Conservation (phyloP, 1,140 invertebrate species). For the Trachymyrmex cornetzi region DNA sequence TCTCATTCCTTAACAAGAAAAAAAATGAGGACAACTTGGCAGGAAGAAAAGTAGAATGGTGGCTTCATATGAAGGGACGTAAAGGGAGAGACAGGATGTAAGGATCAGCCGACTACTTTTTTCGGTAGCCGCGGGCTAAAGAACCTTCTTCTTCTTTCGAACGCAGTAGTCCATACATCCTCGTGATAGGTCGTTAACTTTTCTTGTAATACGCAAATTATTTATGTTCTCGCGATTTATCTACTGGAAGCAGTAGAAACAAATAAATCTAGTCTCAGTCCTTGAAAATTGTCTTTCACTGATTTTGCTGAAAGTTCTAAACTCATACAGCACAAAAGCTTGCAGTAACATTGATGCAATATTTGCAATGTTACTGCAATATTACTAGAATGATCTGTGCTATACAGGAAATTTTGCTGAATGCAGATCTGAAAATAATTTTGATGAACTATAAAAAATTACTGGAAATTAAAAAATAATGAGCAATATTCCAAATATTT, state of each 20-base stretch:
- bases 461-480: too few species aligned
- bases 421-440: too few species aligned
- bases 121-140: conserved; percentile 43
- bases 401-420: too few species aligned
- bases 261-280: neutral
- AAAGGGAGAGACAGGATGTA: neutral
- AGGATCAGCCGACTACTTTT: conserved; percentile 39
- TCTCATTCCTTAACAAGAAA: neutral
- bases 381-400: too few species aligned
- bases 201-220: neutral
- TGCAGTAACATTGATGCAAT: too few species aligned
- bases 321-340: too few species aligned
- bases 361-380: too few species aligned
- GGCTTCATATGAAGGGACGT: neutral
- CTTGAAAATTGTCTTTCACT: neutral
- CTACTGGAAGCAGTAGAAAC: neutral
- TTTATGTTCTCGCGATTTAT: neutral
- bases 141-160: neutral
- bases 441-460: too few species aligned
- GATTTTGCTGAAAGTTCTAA: too few species aligned
- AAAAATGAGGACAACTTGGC: conserved; percentile 15
- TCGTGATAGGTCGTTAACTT: conserved; percentile 29
- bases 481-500: too few species aligned
- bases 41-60: neutral
- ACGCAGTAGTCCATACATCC: neutral